These are phyloP conservation scores for Phyllotreta cruciferae DNA, from an alignment of 2,888 invertebrate species.

Conservation along the genomic window DNA sequence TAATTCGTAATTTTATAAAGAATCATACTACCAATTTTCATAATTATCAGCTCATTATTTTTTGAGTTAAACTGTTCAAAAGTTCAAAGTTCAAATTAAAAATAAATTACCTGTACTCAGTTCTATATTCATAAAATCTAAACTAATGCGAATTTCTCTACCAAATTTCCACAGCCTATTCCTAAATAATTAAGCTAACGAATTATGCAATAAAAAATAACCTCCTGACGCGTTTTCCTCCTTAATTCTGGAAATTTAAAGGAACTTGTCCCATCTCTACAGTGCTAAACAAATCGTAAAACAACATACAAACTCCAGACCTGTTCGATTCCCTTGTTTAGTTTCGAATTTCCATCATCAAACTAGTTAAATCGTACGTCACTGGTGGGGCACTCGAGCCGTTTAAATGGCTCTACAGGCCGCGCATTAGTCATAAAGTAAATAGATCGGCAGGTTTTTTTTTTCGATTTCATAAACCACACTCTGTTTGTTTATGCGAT, in stretches of 20 bases:
- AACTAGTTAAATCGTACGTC: slow-evolving; percentile 20
- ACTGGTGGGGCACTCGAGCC: slow-evolving; percentile 31
- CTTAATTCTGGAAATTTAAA: not conserved
- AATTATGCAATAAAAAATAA: too few species aligned
- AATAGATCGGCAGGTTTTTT: slow-evolving; percentile 33
- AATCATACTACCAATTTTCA: too few species aligned
- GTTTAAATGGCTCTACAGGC: slow-evolving; percentile 40
- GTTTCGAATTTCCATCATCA: slow-evolving; percentile 10
- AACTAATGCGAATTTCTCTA: too few species aligned
- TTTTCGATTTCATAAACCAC: slow-evolving; percentile 30
- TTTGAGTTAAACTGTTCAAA: too few species aligned
- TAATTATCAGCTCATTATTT: too few species aligned
- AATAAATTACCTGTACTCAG: too few species aligned
- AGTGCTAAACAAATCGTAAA: not conserved
- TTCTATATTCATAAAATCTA: too few species aligned
- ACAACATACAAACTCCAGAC: slow-evolving; percentile 1
- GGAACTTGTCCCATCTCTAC: not conserved
- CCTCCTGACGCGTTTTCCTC: not conserved
- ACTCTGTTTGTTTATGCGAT: slow-evolving; percentile 43
- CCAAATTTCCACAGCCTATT: too few species aligned
- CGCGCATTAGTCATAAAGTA: slow-evolving; percentile 38
- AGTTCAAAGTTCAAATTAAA: too few species aligned
- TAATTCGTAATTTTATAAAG: too few species aligned
- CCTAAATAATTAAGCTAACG: too few species aligned
- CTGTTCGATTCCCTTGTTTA: slow-evolving; percentile 16